Evolutionary conservation across 2,888 invertebrate genomes (phyloP).

Genomic region (Drosophila anomalipes): DNA sequence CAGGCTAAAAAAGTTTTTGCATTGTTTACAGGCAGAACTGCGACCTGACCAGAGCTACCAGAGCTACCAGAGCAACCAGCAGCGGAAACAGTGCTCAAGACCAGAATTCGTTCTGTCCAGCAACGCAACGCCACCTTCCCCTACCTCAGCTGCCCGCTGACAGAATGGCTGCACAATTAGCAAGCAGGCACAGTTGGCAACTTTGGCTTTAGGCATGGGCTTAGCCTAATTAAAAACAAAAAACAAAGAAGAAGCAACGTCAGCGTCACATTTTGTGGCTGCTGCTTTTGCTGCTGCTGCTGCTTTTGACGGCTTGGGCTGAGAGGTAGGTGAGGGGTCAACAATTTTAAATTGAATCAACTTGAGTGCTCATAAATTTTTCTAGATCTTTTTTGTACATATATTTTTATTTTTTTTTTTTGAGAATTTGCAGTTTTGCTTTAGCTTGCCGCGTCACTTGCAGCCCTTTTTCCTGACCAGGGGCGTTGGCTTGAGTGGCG

Average conservation of each 20-base stretch:
- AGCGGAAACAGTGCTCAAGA: constrained; percentile 37
- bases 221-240: constrained; percentile 80
- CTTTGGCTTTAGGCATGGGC: constrained; percentile 66
- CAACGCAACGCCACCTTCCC: background rate
- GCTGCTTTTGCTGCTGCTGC: constrained; percentile 13
- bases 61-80: constrained; percentile 10
- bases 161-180: constrained; percentile 53
- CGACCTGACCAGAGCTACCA: constrained; percentile 43
- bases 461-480: constrained; percentile 48
- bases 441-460: constrained; percentile 61
- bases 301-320: constrained; percentile 12
- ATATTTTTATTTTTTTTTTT: constrained; percentile 15
- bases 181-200: constrained; percentile 69
- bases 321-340: background rate
- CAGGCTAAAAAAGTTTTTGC: constrained; percentile 43
- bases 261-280: constrained; percentile 68
- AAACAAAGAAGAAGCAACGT: constrained; percentile 38
- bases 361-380: constrained; percentile 78
- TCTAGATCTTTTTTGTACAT: constrained; percentile 45
- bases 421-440: constrained; percentile 30
- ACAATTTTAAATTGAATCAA: constrained; percentile 76
- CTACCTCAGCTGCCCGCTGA: background rate
- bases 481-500: constrained; percentile 9
- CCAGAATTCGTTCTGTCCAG: constrained; percentile 13
- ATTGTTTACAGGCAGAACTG: constrained; percentile 44